Conservation (phyloP, 2,888 invertebrate species). For the Nysson spinosus region DNA sequence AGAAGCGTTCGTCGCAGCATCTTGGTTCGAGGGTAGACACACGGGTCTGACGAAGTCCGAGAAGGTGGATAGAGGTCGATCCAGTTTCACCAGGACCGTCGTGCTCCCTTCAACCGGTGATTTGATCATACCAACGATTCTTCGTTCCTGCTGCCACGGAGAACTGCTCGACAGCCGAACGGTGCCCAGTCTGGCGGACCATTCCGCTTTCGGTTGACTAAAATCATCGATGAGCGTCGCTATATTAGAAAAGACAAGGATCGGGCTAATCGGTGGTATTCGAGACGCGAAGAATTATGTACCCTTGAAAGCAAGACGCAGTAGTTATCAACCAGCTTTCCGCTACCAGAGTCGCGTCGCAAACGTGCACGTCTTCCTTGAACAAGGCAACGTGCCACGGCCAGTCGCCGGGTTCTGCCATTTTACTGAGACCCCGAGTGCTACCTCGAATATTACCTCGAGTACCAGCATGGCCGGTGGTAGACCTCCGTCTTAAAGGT, state of each 20-base stretch:
- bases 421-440: constrained; percentile 82
- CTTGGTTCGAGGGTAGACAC: constrained; percentile 84
- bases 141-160: constrained; percentile 92
- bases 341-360: constrained; percentile 91
- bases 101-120: constrained; percentile 94
- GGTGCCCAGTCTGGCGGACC: constrained; percentile 89
- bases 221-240: neutral
- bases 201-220: constrained; percentile 91
- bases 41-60: constrained; percentile 92
- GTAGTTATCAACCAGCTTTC: constrained; percentile 92
- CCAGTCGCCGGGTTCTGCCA: constrained; percentile 91
- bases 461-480: too few species aligned
- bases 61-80: constrained; percentile 83
- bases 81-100: constrained; percentile 88
- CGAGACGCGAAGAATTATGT: constrained; percentile 39
- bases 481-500: constrained; percentile 78
- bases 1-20: constrained; percentile 76
- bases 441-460: too few species aligned
- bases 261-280: neutral
- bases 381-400: constrained; percentile 94
- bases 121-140: constrained; percentile 91
- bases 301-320: constrained; percentile 89
- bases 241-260: neutral
- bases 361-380: constrained; percentile 91
- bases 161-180: constrained; percentile 87